Evolutionary conservation across 30 jellyfish, hydroid and myxozoan species (phyloP), one percentile per base, ranked within the genome.

Genomic region (Sanderia malayensis): DNA sequence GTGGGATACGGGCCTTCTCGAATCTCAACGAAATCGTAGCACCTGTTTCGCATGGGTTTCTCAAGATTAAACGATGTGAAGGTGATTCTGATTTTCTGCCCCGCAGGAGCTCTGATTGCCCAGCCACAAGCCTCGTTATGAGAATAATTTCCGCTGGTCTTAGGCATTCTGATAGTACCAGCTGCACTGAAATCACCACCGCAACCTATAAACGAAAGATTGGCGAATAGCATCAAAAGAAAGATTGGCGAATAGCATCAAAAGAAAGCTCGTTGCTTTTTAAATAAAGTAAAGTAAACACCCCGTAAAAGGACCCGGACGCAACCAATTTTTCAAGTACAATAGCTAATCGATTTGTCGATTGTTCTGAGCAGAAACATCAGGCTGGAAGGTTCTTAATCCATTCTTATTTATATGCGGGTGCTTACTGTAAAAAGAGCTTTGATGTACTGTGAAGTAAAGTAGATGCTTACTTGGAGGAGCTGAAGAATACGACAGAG

Each of bases 51-150:
- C 33, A 81, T 60, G 9, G 77, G 80, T 30, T 55, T 65, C 73
- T 82, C 88, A 24, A 86, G 71, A 19, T 63, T 62, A 64, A 87
- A 79, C 18, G 81, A 85, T 30, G 70, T 63, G 68, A 87, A 87
- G 19, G 86, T 33, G 29, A 87, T 62, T 32, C 57, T 30, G 33
- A 87, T 73, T 29, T 67, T 70, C 59, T 67, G 55, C 18, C 96
- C 96, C 10, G 44, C 57, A 11, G 96, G 94, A 15, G 91, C 96
- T 31, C 73, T 70, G 24, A 87, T 79, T 9, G 47, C 82, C 96
- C 96, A 87, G 1, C 90, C 90, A 30, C 96, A 87, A 18, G 61
- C 86, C 31, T 79, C 90, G 46, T 73, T 52, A 65, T 46, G 64
- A 0, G 94, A 86, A 63, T 74, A 73, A n/a, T 31, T 58, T 4